These are phyloP conservation scores for Gastracanthus pulcherrimus DNA, from an alignment of 2,888 invertebrate genomes.

Conservation along the genomic window DNA sequence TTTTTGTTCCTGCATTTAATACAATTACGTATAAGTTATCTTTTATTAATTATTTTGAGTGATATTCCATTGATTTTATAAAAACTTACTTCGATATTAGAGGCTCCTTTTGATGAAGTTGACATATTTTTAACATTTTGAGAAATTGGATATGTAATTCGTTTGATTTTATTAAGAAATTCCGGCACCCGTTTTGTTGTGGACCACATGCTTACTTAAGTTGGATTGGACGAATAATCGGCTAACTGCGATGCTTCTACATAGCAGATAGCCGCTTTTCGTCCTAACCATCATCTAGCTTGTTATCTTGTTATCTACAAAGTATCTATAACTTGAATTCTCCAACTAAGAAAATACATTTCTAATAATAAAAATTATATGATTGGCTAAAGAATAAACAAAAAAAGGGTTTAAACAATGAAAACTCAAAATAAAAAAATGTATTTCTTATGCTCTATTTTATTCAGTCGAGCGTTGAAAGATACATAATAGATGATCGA, in stretches of 20 bases:
- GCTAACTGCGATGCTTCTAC: too few species aligned
- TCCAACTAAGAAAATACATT: background rate
- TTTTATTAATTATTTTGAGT: background rate
- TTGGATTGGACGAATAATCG: background rate
- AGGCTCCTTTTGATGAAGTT: background rate
- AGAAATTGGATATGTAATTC: background rate
- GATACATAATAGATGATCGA: conserved; percentile 57
- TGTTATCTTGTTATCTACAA: background rate
- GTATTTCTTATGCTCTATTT: conserved; percentile 56
- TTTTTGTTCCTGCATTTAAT: conserved; percentile 80
- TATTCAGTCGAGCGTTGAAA: conserved; percentile 58
- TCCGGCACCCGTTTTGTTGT: background rate
- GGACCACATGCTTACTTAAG: conserved; percentile 20
- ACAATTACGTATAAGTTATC: conserved; percentile 3
- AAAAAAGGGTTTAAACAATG: conserved; percentile 3
- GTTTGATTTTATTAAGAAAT: background rate
- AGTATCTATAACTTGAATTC: background rate
- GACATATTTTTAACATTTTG: conserved; percentile 2
- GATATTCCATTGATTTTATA: background rate
- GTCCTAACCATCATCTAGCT: background rate
- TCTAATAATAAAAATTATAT: background rate
- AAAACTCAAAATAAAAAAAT: conserved; percentile 14
- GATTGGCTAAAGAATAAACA: too few species aligned
- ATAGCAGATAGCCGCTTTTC: too few species aligned
- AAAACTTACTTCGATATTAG: conserved; percentile 30